These are phyloP conservation scores for Poecilus cupreus DNA, from an alignment of 2,888 invertebrate genomes.

Conservation along the genomic window DNA sequence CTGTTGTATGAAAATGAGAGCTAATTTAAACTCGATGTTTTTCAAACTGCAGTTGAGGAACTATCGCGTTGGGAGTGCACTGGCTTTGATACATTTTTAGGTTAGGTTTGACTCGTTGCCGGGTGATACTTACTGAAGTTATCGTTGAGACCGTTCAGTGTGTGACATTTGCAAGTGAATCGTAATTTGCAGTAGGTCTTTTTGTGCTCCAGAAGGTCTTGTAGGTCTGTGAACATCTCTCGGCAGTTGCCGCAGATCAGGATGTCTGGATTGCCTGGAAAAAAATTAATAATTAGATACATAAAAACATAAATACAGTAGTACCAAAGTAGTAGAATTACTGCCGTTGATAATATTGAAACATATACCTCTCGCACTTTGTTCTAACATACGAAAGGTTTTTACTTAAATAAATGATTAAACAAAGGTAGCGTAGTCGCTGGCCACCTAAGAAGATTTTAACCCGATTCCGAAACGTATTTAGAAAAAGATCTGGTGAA, in stretches of 20 bases:
- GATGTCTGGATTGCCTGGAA: slow-evolving; percentile 82
- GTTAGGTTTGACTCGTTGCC: background rate
- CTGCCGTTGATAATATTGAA: no score
- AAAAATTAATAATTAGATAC: no score
- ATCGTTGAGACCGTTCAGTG: slow-evolving; percentile 70
- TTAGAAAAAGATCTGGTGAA: no score
- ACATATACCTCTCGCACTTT: no score
- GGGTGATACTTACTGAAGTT: slow-evolving; percentile 73
- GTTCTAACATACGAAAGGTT: no score
- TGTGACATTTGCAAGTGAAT: slow-evolving; percentile 82
- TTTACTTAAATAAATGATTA: no score
- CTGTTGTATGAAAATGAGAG: slow-evolving; percentile 53
- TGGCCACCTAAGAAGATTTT: no score
- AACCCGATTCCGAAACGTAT: no score
- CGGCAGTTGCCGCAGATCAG: slow-evolving; percentile 86
- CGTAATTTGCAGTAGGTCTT: slow-evolving; percentile 82
- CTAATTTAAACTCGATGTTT: slow-evolving; percentile 50
- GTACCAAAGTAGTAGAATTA: no score
- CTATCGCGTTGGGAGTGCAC: no score
- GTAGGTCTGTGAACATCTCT: slow-evolving; percentile 82
- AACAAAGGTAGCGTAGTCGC: no score
- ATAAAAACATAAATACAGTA: no score
- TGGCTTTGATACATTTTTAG: background rate
- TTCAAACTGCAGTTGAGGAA: background rate
- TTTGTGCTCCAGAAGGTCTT: slow-evolving; percentile 83